phyloP scores from a whole-genome alignment of 2,888 invertebrate genomes.

The Pristionchus exspectatus region DNA sequence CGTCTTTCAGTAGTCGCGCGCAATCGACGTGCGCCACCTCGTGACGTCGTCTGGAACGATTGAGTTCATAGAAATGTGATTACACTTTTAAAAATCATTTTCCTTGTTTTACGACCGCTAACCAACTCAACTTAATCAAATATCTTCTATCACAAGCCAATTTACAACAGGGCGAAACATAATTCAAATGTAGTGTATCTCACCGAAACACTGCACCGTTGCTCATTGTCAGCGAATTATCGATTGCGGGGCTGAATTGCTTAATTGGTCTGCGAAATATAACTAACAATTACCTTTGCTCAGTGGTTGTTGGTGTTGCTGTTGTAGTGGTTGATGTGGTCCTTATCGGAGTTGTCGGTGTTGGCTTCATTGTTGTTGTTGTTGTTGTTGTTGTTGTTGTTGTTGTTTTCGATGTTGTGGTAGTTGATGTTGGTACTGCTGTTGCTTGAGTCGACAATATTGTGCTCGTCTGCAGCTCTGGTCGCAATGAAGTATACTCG shows the following conservation, averaged over 20 bases:
- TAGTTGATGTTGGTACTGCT: background rate
- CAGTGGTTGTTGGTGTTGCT: background rate
- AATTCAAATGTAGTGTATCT: background rate
- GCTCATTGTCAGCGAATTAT: background rate
- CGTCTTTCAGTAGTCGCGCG: background rate
- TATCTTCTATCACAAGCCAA: background rate
- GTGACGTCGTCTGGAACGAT: background rate
- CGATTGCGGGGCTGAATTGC: too few relatives aligned
- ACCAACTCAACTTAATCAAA: too few relatives aligned
- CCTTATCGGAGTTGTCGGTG: too few relatives aligned
- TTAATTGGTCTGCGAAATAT: too few relatives aligned
- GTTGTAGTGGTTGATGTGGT: background rate
- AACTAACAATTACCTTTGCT: too few relatives aligned
- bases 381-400: background rate
- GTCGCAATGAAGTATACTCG: too few relatives aligned
- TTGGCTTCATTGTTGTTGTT: background rate
- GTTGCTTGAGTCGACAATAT: too few relatives aligned
- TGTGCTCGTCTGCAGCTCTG: background rate
- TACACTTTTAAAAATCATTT: too few relatives aligned
- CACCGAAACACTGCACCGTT: background rate
- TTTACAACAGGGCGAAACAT: background rate
- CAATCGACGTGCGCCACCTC: conserved; percentile 18
- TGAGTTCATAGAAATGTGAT: too few relatives aligned
- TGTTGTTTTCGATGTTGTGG: background rate
- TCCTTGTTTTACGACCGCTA: too few relatives aligned